phyloP scores from a whole-genome alignment of 2,888 invertebrate species.

The Ichneumon xanthorius region DNA sequence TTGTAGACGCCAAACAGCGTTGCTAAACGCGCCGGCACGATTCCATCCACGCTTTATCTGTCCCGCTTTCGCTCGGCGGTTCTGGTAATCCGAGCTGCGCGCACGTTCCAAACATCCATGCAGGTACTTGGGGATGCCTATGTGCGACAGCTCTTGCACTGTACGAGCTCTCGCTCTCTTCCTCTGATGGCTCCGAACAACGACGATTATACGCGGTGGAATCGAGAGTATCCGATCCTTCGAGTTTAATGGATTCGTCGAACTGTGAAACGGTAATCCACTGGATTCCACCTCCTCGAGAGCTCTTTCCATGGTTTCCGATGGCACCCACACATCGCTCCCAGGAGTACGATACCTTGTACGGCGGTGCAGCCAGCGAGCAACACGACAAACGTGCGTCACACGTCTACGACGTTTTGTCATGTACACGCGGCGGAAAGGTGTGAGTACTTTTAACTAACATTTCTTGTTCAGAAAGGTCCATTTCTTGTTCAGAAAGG shows the following conservation, averaged over 20 bases:
- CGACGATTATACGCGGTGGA: constrained; percentile 50
- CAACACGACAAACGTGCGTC: constrained; percentile 43
- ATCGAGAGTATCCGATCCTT: constrained; percentile 61
- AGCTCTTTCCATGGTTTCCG: constrained; percentile 48
- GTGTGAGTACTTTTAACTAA: neutral
- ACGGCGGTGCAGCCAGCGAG: constrained; percentile 49
- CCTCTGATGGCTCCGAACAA: constrained; percentile 46
- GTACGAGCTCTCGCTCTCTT: neutral
- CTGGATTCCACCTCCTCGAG: constrained; percentile 38
- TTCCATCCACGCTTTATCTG: constrained; percentile 29
- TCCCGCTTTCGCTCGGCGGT: constrained; percentile 36
- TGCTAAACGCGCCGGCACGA: constrained; percentile 49
- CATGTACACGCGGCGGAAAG: neutral
- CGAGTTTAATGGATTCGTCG: constrained; percentile 52
- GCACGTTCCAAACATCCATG: neutral
- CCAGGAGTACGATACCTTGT: constrained; percentile 64
- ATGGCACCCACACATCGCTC: constrained; percentile 53
- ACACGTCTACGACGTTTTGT: neutral
- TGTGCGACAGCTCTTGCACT: constrained; percentile 25
- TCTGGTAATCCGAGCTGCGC: constrained; percentile 26
- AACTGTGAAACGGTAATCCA: constrained; percentile 7
- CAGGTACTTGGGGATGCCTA: neutral
- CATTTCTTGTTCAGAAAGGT: neutral
- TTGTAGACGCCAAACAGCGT: constrained; percentile 2
- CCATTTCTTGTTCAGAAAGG: too few species aligned